phyloP scores from a whole-genome alignment of 2,888 invertebrate genomes.

The Dasypolia templi region DNA sequence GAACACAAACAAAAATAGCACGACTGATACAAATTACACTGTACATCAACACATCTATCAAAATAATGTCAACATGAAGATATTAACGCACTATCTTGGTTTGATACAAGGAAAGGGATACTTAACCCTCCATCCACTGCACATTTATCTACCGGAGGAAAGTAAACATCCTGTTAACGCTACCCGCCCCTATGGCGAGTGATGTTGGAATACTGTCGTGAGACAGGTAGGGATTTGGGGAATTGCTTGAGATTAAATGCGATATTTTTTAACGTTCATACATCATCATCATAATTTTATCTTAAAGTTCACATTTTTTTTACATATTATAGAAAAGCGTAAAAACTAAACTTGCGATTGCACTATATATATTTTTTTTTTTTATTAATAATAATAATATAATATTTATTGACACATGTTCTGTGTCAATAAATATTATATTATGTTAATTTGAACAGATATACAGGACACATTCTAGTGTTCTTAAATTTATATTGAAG shows the following conservation, averaged over 20 bases:
- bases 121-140: slow-evolving; percentile 70
- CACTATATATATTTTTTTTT: too few relatives aligned
- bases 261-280: too few relatives aligned
- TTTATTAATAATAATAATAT: too few relatives aligned
- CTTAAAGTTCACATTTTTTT: too few relatives aligned
- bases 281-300: too few relatives aligned
- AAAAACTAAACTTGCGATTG: too few relatives aligned
- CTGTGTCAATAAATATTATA: too few relatives aligned
- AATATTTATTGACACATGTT: too few relatives aligned
- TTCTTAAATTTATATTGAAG: too few relatives aligned
- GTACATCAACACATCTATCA: slow-evolving; percentile 17
- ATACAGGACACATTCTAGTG: too few relatives aligned
- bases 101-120: slow-evolving; percentile 67
- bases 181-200: slow-evolving; percentile 69
- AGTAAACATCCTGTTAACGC: slow-evolving; percentile 80
- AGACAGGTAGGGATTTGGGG: slow-evolving; percentile 48
- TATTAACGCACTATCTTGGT: slow-evolving; percentile 51
- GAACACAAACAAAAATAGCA: not conserved
- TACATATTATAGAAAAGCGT: too few relatives aligned
- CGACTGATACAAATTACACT: not conserved
- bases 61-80: slow-evolving; percentile 25
- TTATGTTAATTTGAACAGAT: too few relatives aligned
- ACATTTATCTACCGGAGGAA: slow-evolving; percentile 80
- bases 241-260: not conserved
- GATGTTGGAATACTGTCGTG: slow-evolving; percentile 71